These are phyloP conservation scores for Epicauta chinensis DNA, from an alignment of 1,140 invertebrate genomes.

Conservation along the genomic window DNA sequence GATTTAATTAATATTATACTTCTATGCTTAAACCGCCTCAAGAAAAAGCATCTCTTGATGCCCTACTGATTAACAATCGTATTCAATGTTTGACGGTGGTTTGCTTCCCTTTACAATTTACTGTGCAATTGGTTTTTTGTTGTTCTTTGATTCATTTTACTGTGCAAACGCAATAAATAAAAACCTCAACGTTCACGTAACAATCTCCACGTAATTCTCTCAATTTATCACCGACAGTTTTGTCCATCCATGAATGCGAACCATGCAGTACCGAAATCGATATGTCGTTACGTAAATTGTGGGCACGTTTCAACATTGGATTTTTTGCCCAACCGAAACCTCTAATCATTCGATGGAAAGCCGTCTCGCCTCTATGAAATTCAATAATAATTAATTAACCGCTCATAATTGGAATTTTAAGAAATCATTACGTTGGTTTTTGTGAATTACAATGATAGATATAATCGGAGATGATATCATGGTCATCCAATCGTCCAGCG, in stretches of 20 bases:
- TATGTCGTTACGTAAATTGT: conserved; percentile 61
- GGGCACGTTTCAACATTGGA: conserved; percentile 82
- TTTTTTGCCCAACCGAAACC: conserved; percentile 93
- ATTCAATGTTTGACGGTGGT: too few relatives aligned
- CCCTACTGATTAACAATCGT: too few relatives aligned
- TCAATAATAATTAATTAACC: conserved; percentile 16
- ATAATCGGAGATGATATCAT: conserved; percentile 79
- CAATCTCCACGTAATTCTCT: conserved; percentile 58
- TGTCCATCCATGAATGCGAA: conserved; percentile 88
- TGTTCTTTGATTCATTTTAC: too few relatives aligned
- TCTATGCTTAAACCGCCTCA: too few relatives aligned
- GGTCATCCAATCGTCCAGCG: conserved; percentile 58
- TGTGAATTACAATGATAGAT: conserved; percentile 96
- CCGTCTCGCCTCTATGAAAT: conserved; percentile 81
- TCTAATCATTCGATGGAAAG: conserved; percentile 85
- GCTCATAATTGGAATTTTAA: neutral
- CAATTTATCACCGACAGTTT: conserved; percentile 68
- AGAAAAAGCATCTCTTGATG: too few relatives aligned
- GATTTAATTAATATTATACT: too few relatives aligned
- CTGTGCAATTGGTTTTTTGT: too few relatives aligned
- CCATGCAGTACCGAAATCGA: conserved; percentile 91
- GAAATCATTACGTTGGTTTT: conserved; percentile 70
- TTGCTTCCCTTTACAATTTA: too few relatives aligned
- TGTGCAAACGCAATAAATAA: too few relatives aligned
- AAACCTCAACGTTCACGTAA: conserved; percentile 50